Evolutionary conservation across 1,140 invertebrate genomes (phyloP), one percentile per base, ranked within the genome.

Genomic region (Halesus radiatus): DNA sequence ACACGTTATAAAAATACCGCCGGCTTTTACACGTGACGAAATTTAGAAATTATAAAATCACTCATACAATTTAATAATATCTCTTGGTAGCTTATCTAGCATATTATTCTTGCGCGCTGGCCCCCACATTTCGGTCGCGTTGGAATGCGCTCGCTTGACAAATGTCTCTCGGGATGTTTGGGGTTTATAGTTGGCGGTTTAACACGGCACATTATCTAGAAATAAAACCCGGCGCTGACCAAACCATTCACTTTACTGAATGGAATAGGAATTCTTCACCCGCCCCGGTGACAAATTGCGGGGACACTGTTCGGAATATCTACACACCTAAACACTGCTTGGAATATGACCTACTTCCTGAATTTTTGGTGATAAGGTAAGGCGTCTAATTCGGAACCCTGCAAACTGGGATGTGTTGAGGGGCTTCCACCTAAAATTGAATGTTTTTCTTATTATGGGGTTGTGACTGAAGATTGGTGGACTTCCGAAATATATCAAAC

Each of bases 101-200:
- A 45, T 13, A 45, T 45, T 45, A n/a, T 56, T 56, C 20, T 18
- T 56, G 54, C n/a, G 7, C 1, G 20, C n/a, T 45, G 22, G 8
- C 32, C 54, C 26, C 54, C n/a, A 56, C 54, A 56, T 22, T 18
- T 29, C 62, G 18, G 56, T 29, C 58, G 74, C 10, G 56, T 37
- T 60, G 70, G 79, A 80, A 80, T 80, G 72, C 74, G 74, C 32
- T 54, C 13, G 23, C 10, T 60, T 80, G 79, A 80, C 79, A 80
- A 80, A 80, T 80, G 79, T 72, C 52, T 32, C 58, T 37, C 37
- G 29, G 26, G 54, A 62, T 60, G 74, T 76, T 62, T 22, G 54
- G 52, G 70, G 52, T 56, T 74, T 74, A 74, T 74, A 20, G 23
- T 56, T 54, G 23, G 20, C 70, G 70, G 52, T 56, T 74, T n/a